Evolutionary conservation across 1,140 invertebrate genomes (phyloP).

Genomic region (Danaus melanippus): DNA sequence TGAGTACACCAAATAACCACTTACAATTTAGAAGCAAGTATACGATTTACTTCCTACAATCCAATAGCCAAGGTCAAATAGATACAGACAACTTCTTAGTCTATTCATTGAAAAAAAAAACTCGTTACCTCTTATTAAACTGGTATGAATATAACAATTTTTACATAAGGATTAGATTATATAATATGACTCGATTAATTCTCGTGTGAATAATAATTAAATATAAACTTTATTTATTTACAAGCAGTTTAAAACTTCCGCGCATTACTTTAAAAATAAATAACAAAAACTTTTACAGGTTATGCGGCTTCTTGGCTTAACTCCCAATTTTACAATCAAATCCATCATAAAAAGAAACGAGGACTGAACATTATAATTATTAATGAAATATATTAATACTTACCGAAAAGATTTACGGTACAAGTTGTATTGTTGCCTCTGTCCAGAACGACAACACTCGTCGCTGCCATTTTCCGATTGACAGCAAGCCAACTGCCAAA

Average conservation of each 20-base stretch:
- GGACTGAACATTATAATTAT: not conserved
- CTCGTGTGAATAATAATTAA: no score
- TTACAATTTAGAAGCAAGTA: constrained; percentile 71
- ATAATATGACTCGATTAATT: no score
- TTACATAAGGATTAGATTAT: no score
- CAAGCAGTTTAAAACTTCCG: constrained; percentile 51
- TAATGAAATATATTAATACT: constrained; percentile 49
- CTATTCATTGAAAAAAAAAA: constrained; percentile 65
- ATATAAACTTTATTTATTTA: no score
- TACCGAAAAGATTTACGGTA: constrained; percentile 94
- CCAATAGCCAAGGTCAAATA: constrained; percentile 68
- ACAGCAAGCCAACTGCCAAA: constrained; percentile 65
- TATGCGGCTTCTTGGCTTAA: constrained; percentile 45
- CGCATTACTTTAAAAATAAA: constrained; percentile 58
- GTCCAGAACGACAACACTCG: constrained; percentile 93
- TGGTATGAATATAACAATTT: constrained; percentile 5
- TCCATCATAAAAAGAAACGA: no score
- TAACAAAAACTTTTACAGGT: constrained; percentile 59
- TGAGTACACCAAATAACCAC: constrained; percentile 68
- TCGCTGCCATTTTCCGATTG: constrained; percentile 83
- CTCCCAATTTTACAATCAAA: no score
- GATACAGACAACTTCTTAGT: constrained; percentile 63
- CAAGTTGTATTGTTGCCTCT: constrained; percentile 96
- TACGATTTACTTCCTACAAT: constrained; percentile 71
- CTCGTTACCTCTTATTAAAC: constrained; percentile 49